Evolutionary conservation across 2,113 vertebrate species (phyloP).

Genomic region (Gambusia holbrooki): DNA sequence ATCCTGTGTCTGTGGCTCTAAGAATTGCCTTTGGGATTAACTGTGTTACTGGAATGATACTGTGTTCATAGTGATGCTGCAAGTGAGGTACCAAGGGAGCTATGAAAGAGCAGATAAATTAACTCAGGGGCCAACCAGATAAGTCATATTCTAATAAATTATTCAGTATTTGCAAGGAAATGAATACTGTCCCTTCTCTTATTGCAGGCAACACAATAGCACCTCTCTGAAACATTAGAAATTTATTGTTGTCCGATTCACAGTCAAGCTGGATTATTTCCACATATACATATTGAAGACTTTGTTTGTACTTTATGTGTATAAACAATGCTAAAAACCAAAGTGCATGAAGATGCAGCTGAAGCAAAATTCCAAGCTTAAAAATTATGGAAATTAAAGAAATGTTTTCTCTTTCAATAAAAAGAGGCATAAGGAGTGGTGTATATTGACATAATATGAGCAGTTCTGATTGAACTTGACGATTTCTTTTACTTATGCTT

Average conservation of each 20-base stretch:
- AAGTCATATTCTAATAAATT: conserved; percentile 76
- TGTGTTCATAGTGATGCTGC: conserved; percentile 59
- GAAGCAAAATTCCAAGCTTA: no score
- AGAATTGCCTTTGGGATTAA: conserved; percentile 55
- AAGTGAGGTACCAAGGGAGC: conserved; percentile 68
- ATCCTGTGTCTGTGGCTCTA: conserved; percentile 4
- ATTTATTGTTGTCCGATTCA: conserved; percentile 45
- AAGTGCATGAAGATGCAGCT: no score
- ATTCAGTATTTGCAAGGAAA: conserved; percentile 70
- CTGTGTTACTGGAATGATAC: conserved; percentile 61
- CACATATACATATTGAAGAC: background rate
- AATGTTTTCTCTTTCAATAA: no score
- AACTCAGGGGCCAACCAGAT: conserved; percentile 74
- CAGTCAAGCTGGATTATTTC: conserved; percentile 21
- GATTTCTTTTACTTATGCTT: no score
- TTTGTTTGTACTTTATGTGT: background rate
- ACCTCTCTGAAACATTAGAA: conserved; percentile 40
- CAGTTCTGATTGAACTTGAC: no score
- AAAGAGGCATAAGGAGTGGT: no score
- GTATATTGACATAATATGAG: no score
- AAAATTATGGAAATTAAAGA: no score
- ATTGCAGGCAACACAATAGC: conserved; percentile 50
- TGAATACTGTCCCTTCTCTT: conserved; percentile 59
- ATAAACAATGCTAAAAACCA: no score
- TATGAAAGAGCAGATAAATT: conserved; percentile 74